Evolutionary conservation across 2,113 vertebrate genomes (phyloP).

Genomic region (Perca schrenkii): DNA sequence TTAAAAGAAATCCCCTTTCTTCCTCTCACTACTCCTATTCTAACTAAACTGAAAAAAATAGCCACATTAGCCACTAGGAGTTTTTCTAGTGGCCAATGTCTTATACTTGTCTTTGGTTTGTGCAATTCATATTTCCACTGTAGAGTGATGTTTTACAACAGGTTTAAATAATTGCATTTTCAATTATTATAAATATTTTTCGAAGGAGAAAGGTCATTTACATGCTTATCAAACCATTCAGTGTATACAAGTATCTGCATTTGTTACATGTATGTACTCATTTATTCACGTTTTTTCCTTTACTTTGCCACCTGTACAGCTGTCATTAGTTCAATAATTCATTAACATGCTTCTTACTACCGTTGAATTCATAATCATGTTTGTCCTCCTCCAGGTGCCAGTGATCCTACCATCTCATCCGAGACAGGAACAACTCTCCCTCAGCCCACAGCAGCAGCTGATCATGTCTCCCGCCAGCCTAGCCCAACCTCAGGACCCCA

Average conservation of each 20-base stretch:
- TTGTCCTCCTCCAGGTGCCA: slow-evolving; percentile 26
- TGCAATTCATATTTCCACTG: background rate
- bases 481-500: slow-evolving; percentile 1
- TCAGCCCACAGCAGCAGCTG: slow-evolving; percentile 18
- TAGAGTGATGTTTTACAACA: background rate
- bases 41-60: no score
- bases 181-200: background rate
- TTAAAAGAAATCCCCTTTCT: background rate
- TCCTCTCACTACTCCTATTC: no score
- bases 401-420: background rate
- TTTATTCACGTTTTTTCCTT: background rate
- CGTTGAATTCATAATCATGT: background rate
- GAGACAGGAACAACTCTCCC: slow-evolving; percentile 6
- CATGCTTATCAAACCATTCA: background rate
- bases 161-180: background rate
- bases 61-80: no score
- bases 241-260: background rate
- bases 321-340: background rate
- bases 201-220: background rate
- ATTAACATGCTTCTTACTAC: background rate
- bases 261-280: background rate
- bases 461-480: background rate
- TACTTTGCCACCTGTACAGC: background rate
- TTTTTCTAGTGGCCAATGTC: background rate
- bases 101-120: background rate